Evolutionary conservation across 1,140 invertebrate species (phyloP), one percentile per base, ranked within the genome.

Genomic region (Protaetia brevitarsis): DNA sequence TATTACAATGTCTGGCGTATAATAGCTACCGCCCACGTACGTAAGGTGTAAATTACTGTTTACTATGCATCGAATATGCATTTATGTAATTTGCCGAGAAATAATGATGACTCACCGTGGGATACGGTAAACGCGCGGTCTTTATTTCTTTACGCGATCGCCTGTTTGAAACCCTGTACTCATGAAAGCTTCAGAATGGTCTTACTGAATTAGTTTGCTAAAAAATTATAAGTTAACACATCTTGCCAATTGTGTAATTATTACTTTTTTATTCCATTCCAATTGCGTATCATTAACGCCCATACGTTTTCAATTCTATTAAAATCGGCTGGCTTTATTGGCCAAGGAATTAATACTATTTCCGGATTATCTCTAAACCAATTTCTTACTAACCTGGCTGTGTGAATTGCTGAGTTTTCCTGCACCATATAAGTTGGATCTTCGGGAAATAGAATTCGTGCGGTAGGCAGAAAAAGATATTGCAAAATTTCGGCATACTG

Each of bases 1-100:
- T 28, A 29, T 31, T 28, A 31, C 29, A 59, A 58, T 59, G 57
- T 29, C 57, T 31, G 57, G 27, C 57, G 57, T 59, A 28, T 59
- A 59, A 59, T 59, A 59, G 57, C 57, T 59, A 59, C 57, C 57
- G 23, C 57, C 57, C 57, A 59, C 57, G 16, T 31, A 11, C 57
- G 13, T 31, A 23, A 59, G 29, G 57, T 59, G 57, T 29, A 59
- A 59, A 59, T 59, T 59, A 59, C 57, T 59, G 26, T 59, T 59
- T 59, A 59, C 57, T 31, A 59, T 59, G 57, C 57, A 59, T 59
- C 57, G 27, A 59, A 59, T 59, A 28, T 59, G 57, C 57, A 59
- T 23, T 59, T 59, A 59, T 29, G 26, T 59, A 59, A 59, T 59
- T 59, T 26, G 57, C 57, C 26, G 29, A 59, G 57, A 59, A 59